Evolutionary conservation across 2,888 invertebrate species (phyloP), one percentile per base, ranked within the genome.

Genomic region (Amblyjoppa fuscipennis): DNA sequence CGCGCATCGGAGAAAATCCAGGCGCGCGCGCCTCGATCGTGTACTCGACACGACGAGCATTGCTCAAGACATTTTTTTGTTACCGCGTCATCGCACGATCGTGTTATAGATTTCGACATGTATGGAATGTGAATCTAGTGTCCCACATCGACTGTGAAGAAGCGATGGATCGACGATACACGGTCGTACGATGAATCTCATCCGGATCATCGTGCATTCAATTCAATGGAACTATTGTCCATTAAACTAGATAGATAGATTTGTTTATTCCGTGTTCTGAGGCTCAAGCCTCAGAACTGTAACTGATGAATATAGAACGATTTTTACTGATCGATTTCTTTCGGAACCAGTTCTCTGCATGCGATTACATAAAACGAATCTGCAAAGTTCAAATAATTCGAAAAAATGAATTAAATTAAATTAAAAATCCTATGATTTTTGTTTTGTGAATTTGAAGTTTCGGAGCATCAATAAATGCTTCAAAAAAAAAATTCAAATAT

Each of bases 1-100:
- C 81, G 59, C 59, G 13, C 28, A 59, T 64, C 64, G 31, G 31
- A 64, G 64, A 31, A 64, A 64, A 34, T 64, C 38, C 38, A 28
- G 16, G n/a, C 20, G 34, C 20, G 31, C 64, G 31, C 64, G 38
- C 9, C 64, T 38, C 64, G 64, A 64, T 64, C 59, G 59, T 59
- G 59, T 59, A 59, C 11, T 49, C 59, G 64, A 74, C 73, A 25
- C 77, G 25, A 64, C 25, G 61, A 51, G 34, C 77, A 80, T 83
- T 83, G 79, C 85, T 61, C 64, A 64, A 79, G 76, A 85, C 41
- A 80, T 59, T 83, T 34, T 76, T 69, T 68, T 25, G 34, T 9
- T n/a, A 45, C 38, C 73, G 70, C 85, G 82, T 75, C 82, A 82
- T 85, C 85, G 78, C 38, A 75, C 56, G 51, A 75, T 82, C 82